Evolutionary conservation across 2,113 vertebrate genomes (phyloP).

Genomic region (Buteo buteo): DNA sequence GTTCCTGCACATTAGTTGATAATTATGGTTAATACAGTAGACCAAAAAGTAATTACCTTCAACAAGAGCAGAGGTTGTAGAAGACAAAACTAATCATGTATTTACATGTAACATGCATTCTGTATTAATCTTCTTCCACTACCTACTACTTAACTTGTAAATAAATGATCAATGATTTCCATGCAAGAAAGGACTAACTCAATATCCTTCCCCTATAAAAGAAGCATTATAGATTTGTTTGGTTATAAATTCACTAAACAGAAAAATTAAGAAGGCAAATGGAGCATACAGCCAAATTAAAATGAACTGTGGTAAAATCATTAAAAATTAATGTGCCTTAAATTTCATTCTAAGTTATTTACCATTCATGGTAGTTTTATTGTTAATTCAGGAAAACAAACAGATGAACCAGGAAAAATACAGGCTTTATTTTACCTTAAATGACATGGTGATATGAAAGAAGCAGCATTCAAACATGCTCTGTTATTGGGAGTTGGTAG

Average conservation of each 20-base stretch:
- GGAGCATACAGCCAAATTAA: slow-evolving; percentile 2
- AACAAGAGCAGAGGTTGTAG: neutral
- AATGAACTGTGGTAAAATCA: slow-evolving; percentile 9
- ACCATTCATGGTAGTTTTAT: neutral
- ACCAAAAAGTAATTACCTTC: slow-evolving; percentile 26
- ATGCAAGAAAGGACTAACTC: neutral
- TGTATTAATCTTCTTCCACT: neutral
- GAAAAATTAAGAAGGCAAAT: slow-evolving; percentile 30
- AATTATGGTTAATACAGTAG: neutral
- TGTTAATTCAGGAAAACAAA: neutral
- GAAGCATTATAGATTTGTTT: neutral
- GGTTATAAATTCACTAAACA: slow-evolving; percentile 3
- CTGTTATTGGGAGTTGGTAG: neutral
- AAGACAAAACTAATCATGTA: neutral
- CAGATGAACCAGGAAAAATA: neutral
- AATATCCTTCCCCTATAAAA: neutral
- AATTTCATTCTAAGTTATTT: slow-evolving; percentile 13
- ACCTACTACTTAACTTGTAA: neutral
- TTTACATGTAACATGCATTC: neutral
- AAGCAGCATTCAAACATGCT: neutral
- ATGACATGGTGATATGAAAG: neutral
- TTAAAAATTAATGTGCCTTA: slow-evolving; percentile 41
- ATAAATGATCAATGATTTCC: neutral
- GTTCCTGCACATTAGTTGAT: neutral
- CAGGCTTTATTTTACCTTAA: neutral